Conservation (phyloP, 2,797 vertebrate genomes). For the Anguilla obscura region DNA sequence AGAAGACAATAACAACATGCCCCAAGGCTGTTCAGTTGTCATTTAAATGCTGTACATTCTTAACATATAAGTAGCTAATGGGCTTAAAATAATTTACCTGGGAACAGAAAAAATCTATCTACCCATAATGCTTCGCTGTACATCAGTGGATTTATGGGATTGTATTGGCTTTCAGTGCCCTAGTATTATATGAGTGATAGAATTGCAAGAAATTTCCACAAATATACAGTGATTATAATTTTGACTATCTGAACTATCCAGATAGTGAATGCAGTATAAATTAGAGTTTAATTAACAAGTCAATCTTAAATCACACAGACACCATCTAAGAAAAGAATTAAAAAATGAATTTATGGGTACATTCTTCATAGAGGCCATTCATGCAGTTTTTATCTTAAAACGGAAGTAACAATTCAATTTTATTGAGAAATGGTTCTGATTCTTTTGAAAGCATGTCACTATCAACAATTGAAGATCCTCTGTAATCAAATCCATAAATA, state of each 20-base stretch:
- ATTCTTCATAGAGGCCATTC: neutral
- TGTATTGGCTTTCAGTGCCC: neutral
- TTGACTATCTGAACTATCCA: neutral
- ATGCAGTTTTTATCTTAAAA: neutral
- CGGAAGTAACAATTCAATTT: neutral
- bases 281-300: conserved; percentile 14
- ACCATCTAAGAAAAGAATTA: conserved; percentile 9
- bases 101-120: neutral
- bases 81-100: neutral
- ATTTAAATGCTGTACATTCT: neutral
- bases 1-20: neutral
- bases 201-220: neutral
- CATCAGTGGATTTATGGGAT: neutral
- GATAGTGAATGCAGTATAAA: neutral
- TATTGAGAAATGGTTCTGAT: neutral
- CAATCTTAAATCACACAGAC: conserved; percentile 24
- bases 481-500: too few relatives aligned
- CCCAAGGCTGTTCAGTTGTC: neutral
- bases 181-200: neutral
- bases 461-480: too few relatives aligned
- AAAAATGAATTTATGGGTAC: conserved; percentile 1
- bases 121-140: neutral
- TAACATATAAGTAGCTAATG: neutral
- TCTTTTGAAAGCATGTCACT: neutral
- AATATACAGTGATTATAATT: neutral